phyloP scores from a whole-genome alignment of 2,888 invertebrate species.

The Marasmarcha lunaedactyla region DNA sequence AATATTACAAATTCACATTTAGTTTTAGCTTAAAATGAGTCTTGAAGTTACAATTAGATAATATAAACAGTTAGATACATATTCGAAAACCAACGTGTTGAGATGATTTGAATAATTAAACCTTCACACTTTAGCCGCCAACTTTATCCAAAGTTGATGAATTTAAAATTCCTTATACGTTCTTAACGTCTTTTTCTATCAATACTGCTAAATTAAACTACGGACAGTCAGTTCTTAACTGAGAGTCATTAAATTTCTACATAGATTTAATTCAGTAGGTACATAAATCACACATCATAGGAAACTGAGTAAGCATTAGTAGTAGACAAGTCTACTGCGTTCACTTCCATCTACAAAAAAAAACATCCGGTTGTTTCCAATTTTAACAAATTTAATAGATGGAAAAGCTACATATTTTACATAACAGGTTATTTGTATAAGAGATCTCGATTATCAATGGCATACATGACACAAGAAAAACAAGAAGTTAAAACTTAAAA shows the following conservation, averaged over 20 bases:
- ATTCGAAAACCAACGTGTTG: constrained; percentile 23
- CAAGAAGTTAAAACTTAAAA: background rate
- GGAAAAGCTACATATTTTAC: background rate
- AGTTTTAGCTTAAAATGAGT: constrained; percentile 61
- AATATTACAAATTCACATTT: too few relatives aligned
- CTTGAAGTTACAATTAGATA: constrained; percentile 30
- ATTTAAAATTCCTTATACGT: constrained; percentile 49
- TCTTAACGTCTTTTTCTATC: constrained; percentile 41
- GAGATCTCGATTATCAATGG: too few relatives aligned
- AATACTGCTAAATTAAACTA: constrained; percentile 37
- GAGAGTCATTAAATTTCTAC: constrained; percentile 29
- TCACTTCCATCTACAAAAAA: too few relatives aligned
- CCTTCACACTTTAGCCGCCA: constrained; percentile 24
- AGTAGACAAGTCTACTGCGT: background rate
- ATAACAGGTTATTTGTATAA: too few relatives aligned
- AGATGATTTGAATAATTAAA: constrained; percentile 52
- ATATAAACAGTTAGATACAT: constrained; percentile 27
- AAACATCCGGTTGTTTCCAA: too few relatives aligned
- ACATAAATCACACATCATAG: background rate
- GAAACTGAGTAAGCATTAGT: background rate
- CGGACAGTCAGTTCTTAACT: constrained; percentile 48
- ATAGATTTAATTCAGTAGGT: constrained; percentile 16
- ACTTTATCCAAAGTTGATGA: constrained; percentile 30
- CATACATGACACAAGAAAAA: background rate
- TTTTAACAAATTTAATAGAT: too few relatives aligned